phyloP scores from a whole-genome alignment of 2,888 invertebrate species.

The Phengaris alcon region DNA sequence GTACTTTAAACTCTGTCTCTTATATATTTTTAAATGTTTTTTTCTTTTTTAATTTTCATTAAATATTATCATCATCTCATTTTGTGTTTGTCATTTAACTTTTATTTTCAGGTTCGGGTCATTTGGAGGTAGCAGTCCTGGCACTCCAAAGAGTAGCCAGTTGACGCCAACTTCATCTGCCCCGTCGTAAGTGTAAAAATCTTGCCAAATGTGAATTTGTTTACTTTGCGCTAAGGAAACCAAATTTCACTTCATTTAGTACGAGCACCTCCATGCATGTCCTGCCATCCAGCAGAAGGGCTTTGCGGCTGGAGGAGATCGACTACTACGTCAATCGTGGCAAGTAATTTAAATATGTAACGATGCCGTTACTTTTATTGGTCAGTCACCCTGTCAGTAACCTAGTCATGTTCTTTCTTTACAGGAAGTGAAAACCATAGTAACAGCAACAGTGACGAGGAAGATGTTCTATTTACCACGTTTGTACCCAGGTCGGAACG shows the following conservation, averaged over 20 bases:
- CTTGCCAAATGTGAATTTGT: not conserved
- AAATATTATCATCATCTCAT: too few relatives aligned
- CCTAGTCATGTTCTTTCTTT: not conserved
- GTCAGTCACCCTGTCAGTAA: not conserved
- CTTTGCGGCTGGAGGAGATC: not conserved
- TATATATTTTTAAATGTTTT: too few relatives aligned
- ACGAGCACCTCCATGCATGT: not conserved
- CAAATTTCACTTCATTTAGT: not conserved
- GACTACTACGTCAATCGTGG: not conserved
- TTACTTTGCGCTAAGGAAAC: not conserved
- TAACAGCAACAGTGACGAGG: not conserved
- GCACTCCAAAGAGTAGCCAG: not conserved
- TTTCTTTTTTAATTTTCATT: too few relatives aligned
- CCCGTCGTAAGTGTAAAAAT: not conserved
- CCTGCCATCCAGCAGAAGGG: not conserved
- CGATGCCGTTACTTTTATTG: not conserved
- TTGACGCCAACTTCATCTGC: not conserved
- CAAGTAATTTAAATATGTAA: not conserved
- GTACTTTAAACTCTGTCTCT: too few relatives aligned
- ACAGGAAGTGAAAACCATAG: not conserved
- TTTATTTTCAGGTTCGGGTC: not conserved
- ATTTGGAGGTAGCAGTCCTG: not conserved
- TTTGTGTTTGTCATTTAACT: not conserved
- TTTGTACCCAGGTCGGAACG: slow-evolving; percentile 16
- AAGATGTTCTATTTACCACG: not conserved